Percentiles rank a stretch among this genome's conserved stretches.
Evolutionary conservation across 37 sponge, comb jelly and placozoan genomes (phyloP).

Genomic region (Eunapius fragilis): DNA sequence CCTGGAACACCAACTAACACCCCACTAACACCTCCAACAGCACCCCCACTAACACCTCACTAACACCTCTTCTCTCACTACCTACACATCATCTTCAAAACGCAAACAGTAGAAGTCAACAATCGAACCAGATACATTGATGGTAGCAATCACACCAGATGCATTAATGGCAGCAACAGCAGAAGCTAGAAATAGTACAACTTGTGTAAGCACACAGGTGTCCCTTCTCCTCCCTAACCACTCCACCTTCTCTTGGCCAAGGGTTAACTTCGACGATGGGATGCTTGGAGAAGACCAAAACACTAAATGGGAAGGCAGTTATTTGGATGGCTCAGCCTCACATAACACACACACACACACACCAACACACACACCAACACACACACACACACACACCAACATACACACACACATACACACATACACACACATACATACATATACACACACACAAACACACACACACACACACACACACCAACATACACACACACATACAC

Average conservation of each 20-base stretch:
- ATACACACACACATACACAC: too few species aligned
- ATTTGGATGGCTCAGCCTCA: neutral
- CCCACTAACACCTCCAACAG: too few species aligned
- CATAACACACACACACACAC: too few species aligned
- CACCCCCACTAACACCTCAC: too few species aligned
- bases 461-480: too few species aligned
- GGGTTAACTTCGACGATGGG: slow-evolving; percentile 53
- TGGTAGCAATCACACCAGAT: slow-evolving; percentile 52
- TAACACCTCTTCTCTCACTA: neutral
- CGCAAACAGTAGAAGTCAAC: slow-evolving; percentile 55
- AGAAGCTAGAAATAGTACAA: neutral
- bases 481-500: too few species aligned
- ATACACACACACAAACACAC: too few species aligned
- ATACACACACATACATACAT: too few species aligned
- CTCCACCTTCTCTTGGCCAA: neutral
- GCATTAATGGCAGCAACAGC: slow-evolving; percentile 65
- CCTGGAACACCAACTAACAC: too few species aligned
- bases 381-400: too few species aligned
- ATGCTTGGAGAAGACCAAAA: slow-evolving; percentile 51
- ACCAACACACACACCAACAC: too few species aligned
- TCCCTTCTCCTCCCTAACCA: neutral
- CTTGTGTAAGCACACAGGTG: neutral
- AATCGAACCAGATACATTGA: slow-evolving; percentile 52
- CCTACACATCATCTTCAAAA: slow-evolving; percentile 67
- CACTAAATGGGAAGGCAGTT: slow-evolving; percentile 8